Percentiles rank a stretch among this genome's conserved stretches.
phyloP scores from a whole-genome alignment of 2,888 invertebrate species.

The Dione juno region DNA sequence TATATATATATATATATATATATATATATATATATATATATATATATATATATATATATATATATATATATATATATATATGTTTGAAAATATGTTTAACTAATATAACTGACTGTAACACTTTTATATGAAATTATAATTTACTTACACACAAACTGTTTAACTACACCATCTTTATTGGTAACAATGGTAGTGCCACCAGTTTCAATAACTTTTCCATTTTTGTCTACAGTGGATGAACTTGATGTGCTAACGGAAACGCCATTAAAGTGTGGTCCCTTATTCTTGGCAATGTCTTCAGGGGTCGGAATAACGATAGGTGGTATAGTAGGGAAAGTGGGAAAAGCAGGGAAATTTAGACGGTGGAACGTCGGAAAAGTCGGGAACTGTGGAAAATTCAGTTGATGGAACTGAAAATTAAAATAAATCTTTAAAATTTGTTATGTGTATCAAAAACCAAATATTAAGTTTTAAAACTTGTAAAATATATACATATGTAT shows the following conservation, averaged over 20 bases:
- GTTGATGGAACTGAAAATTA: constrained; percentile 39
- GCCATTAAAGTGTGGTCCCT: constrained; percentile 52
- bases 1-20: too few species aligned
- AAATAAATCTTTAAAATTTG: too few species aligned
- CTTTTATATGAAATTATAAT: too few species aligned
- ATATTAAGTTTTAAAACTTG: too few species aligned
- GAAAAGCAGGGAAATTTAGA: constrained; percentile 30
- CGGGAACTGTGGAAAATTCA: constrained; percentile 31
- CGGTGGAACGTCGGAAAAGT: constrained; percentile 33
- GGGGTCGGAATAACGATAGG: constrained; percentile 47
- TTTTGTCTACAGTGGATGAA: constrained; percentile 42
- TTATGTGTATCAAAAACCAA: too few species aligned
- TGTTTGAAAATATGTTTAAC: too few species aligned
- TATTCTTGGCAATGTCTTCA: constrained; percentile 51
- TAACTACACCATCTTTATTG: constrained; percentile 53
- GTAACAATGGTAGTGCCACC: constrained; percentile 52
- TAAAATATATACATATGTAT: too few species aligned
- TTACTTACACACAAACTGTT: constrained; percentile 47
- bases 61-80: too few species aligned
- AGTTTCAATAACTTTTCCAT: constrained; percentile 52
- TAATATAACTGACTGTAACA: too few species aligned
- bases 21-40: too few species aligned
- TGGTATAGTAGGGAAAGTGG: constrained; percentile 33
- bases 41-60: too few species aligned
- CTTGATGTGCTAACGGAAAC: constrained; percentile 49